Conservation (phyloP, 2,888 invertebrate genomes). For the Antheraea assamensis region DNA sequence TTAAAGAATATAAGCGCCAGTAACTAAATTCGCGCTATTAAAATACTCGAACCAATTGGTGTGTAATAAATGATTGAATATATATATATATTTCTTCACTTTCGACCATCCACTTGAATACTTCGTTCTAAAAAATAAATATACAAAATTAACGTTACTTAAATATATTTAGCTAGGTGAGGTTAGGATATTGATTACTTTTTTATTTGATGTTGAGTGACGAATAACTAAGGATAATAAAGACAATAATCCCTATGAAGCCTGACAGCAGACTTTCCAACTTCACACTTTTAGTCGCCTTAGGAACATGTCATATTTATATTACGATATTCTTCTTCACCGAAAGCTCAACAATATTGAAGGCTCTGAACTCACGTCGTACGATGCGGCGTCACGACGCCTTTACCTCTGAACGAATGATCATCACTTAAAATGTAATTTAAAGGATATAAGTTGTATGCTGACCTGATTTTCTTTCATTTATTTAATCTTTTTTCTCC, state of each 20-base stretch:
- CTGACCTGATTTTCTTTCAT: not conserved
- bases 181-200: not conserved
- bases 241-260: no score
- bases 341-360: not conserved
- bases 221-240: no score
- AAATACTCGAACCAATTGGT: not conserved
- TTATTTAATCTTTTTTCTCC: slow-evolving; percentile 89
- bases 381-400: not conserved
- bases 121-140: slow-evolving; percentile 5
- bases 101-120: not conserved
- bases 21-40: not conserved
- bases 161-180: not conserved
- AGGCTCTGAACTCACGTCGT: not conserved
- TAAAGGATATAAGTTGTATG: not conserved
- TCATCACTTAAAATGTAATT: not conserved
- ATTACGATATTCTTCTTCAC: not conserved
- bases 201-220: no score
- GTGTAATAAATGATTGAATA: not conserved
- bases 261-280: no score
- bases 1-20: not conserved
- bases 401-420: no score
- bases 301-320: not conserved
- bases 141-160: not conserved
- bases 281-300: no score
- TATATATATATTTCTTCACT: not conserved